Percentiles rank a stretch among this genome's conserved stretches.
Evolutionary conservation across 1,140 invertebrate genomes (phyloP).

Genomic region (Drosophila miranda): DNA sequence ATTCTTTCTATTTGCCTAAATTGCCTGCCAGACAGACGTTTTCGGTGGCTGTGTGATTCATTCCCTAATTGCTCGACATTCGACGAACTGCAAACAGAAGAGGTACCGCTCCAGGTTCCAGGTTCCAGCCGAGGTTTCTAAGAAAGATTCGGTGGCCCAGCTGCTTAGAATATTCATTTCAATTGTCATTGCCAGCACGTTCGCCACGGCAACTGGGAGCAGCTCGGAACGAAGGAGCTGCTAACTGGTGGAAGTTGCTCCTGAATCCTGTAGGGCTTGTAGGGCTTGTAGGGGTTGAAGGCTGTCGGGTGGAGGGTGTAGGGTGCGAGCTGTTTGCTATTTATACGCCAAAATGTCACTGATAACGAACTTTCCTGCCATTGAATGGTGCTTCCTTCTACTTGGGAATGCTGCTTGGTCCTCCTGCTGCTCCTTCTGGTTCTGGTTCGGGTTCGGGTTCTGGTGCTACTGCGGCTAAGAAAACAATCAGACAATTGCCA

Average conservation of each 20-base stretch:
- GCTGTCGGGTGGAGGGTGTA: constrained; percentile 9
- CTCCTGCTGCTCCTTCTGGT: constrained; percentile 5
- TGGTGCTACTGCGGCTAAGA: constrained; percentile 64
- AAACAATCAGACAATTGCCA: constrained; percentile 79
- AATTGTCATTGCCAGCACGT: constrained; percentile 60
- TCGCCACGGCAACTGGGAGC: constrained; percentile 36
- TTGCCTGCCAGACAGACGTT: background rate
- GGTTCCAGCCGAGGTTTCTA: background rate
- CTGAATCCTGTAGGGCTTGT: background rate
- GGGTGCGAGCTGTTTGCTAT: constrained; percentile 48
- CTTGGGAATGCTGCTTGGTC: background rate
- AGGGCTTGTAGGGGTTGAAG: background rate
- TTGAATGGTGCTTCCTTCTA: constrained; percentile 38
- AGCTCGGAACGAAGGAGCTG: constrained; percentile 31
- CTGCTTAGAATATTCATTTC: constrained; percentile 52
- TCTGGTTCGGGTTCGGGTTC: background rate
- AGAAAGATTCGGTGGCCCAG: constrained; percentile 9
- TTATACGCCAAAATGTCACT: constrained; percentile 71
- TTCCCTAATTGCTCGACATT: constrained; percentile 16
- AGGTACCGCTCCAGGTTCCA: background rate
- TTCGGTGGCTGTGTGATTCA: constrained; percentile 1
- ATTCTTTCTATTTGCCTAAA: constrained; percentile 11
- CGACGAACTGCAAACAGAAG: constrained; percentile 3
- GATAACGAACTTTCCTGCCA: constrained; percentile 71
- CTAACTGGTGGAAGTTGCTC: constrained; percentile 7